Percentiles rank a stretch among this genome's conserved stretches.
These are phyloP conservation scores for Corella eumyota DNA, from an alignment of 23 tunicate genomes.

Conservation along the genomic window DNA sequence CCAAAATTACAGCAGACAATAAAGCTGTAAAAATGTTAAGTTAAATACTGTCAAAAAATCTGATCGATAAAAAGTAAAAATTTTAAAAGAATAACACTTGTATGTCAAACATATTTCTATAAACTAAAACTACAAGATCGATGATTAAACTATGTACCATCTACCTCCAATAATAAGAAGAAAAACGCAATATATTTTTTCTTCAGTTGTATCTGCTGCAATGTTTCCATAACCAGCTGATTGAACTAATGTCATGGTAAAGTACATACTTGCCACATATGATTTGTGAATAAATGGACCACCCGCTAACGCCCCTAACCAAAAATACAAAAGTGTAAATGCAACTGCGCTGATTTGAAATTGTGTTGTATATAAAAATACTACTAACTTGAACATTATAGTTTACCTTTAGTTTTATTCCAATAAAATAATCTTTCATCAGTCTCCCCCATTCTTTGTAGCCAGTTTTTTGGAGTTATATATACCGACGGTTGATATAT, in stretches of 20 bases:
- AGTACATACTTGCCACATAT: slow-evolving; percentile 54
- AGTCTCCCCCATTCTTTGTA: slow-evolving; percentile 27
- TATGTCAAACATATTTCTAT: background rate
- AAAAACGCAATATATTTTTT: slow-evolving; percentile 58
- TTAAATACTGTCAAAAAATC: background rate
- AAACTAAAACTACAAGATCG: no score
- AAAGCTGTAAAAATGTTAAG: slow-evolving; percentile 32
- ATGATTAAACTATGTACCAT: no score
- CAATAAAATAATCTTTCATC: slow-evolving; percentile 8
- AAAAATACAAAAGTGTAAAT: background rate
- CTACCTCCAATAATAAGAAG: slow-evolving; percentile 68
- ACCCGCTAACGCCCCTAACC: slow-evolving; percentile 26
- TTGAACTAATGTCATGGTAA: slow-evolving; percentile 62
- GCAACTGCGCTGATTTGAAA: background rate
- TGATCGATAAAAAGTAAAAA: background rate
- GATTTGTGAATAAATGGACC: slow-evolving; percentile 23
- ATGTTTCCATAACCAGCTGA: slow-evolving; percentile 83
- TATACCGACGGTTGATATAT: no score
- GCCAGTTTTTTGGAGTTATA: slow-evolving; percentile 49
- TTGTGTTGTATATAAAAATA: background rate
- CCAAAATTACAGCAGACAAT: slow-evolving; percentile 57
- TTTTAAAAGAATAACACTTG: background rate
- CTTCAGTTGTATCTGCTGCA: slow-evolving; percentile 50
- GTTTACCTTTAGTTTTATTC: slow-evolving; percentile 22
- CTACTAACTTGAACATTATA: no score